Conservation (phyloP, 2,113 vertebrate species). For the Bambusicola thoracicus region DNA sequence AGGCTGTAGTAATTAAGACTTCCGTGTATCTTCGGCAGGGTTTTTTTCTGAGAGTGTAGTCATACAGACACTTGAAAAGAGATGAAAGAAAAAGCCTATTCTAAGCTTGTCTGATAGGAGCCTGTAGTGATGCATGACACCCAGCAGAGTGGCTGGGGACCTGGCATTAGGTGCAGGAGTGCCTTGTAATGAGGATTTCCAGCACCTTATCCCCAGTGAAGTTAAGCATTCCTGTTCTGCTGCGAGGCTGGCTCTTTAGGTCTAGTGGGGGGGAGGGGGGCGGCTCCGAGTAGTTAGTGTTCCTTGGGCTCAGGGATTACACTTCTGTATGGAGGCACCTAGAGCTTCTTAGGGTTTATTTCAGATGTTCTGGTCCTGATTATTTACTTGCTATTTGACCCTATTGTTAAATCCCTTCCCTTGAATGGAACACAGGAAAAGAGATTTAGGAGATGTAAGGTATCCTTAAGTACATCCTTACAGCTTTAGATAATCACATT, state of each 20-base stretch:
- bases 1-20: constrained; percentile 23
- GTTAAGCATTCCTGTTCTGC: fast-evolving
- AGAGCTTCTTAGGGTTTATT: background rate
- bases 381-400: background rate
- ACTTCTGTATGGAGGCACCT: fast-evolving
- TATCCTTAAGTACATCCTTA: background rate
- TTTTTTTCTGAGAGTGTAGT: background rate
- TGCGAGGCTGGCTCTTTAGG: background rate
- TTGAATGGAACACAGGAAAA: background rate
- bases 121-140: background rate
- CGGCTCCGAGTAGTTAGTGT: background rate
- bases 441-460: background rate
- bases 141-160: background rate
- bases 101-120: background rate
- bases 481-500: background rate
- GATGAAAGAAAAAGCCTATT: background rate
- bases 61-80: background rate
- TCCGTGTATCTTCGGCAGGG: background rate
- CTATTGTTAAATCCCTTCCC: background rate
- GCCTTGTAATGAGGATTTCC: background rate
- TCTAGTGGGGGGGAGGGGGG: background rate
- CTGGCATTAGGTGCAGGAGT: background rate
- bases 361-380: background rate
- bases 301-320: background rate
- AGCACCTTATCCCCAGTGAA: fast-evolving